Evolutionary conservation across 2,888 invertebrate genomes (phyloP).

Genomic region (Tridacna crocea): DNA sequence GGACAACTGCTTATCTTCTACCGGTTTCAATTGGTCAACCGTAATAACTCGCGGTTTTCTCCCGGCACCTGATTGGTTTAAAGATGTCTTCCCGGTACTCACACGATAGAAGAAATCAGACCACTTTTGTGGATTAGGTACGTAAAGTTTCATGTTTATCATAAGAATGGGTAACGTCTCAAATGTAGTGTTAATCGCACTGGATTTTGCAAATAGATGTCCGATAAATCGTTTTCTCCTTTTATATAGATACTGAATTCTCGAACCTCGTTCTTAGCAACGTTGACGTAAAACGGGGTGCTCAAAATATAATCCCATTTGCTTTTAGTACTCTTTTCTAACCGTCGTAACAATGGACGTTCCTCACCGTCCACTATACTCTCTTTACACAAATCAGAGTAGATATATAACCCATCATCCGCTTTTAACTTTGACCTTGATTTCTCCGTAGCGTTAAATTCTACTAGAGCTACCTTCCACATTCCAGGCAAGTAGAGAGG

Average conservation of each 20-base stretch:
- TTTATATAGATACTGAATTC: constrained; percentile 54
- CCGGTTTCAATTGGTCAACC: constrained; percentile 24
- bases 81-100: constrained; percentile 31
- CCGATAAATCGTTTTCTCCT: not conserved
- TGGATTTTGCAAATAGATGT: constrained; percentile 17
- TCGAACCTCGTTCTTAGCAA: constrained; percentile 11
- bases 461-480: constrained; percentile 30
- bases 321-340: constrained; percentile 24
- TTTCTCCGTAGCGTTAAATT: constrained; percentile 22
- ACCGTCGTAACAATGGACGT: constrained; percentile 21
- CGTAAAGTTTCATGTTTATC: constrained; percentile 47
- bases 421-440: not conserved
- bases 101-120: constrained; percentile 47
- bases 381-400: constrained; percentile 20
- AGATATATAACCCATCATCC: constrained; percentile 4
- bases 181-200: constrained; percentile 50
- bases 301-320: constrained; percentile 9
- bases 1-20: constrained; percentile 24
- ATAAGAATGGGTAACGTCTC: constrained; percentile 18
- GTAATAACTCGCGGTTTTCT: constrained; percentile 35
- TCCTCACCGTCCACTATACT: constrained; percentile 21
- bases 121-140: constrained; percentile 59
- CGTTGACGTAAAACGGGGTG: constrained; percentile 13
- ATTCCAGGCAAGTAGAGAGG: constrained; percentile 25
- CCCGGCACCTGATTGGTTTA: constrained; percentile 42